Percentiles rank a stretch among this genome's conserved stretches.
Conservation (phyloP, 2,113 vertebrate species). For the Nettapus auritus region DNA sequence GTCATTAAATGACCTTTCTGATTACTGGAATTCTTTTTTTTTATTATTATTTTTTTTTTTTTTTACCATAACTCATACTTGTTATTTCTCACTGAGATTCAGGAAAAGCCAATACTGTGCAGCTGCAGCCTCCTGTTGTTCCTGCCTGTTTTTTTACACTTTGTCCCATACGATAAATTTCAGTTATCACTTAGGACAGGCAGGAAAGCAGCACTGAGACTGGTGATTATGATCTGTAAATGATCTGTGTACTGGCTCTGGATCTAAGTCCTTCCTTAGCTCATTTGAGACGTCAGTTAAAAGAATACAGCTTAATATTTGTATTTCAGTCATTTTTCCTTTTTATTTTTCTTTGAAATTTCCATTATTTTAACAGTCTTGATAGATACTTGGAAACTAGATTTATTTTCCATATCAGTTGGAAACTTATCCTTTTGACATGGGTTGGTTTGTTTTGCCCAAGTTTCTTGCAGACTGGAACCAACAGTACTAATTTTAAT, state of each 20-base stretch:
- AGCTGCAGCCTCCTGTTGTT: conserved; percentile 57
- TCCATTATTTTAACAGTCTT: not conserved
- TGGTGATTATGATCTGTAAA: conserved; percentile 30
- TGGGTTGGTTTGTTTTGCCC: conserved; percentile 38
- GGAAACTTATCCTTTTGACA: conserved; percentile 14
- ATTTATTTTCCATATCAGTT: conserved; percentile 17
- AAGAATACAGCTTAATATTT: conserved; percentile 5
- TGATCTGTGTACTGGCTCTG: conserved; percentile 33
- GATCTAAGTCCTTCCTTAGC: conserved; percentile 13
- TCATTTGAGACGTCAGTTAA: conserved; percentile 20
- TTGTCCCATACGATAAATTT: conserved; percentile 32
- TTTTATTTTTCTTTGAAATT: not conserved
- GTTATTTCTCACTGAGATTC: conserved; percentile 46
- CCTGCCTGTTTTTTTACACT: not conserved
- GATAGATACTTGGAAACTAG: conserved; percentile 18
- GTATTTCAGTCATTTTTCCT: not conserved
- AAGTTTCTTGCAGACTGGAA: not conserved
- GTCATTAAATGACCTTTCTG: conserved; percentile 50
- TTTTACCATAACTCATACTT: conserved; percentile 39
- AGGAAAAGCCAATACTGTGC: conserved; percentile 19
- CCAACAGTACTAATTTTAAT: not conserved
- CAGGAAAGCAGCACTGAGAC: conserved; percentile 27
- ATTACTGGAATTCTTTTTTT: conserved; percentile 18
- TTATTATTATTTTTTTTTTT: no score
- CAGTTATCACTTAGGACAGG: conserved; percentile 32